phyloP scores from a whole-genome alignment of 2,888 invertebrate genomes.

The Drosophila anomelani region DNA sequence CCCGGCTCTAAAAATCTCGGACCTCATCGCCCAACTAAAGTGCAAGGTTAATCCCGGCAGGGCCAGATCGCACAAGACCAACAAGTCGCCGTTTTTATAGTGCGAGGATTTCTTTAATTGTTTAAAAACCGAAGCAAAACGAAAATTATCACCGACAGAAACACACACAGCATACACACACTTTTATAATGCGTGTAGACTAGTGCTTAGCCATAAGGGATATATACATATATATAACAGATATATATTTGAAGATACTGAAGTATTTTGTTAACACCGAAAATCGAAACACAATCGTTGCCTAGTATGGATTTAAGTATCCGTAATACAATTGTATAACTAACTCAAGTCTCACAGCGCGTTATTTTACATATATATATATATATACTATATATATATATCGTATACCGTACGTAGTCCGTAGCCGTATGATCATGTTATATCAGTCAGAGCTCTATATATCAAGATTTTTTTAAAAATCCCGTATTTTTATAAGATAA shows the following conservation, averaged over 20 bases:
- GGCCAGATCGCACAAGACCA: slow-evolving; percentile 86
- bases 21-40: slow-evolving; percentile 96
- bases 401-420: slow-evolving; percentile 48
- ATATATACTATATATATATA: slow-evolving; percentile 22
- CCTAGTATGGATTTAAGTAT: slow-evolving; percentile 64
- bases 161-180: slow-evolving; percentile 40
- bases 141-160: slow-evolving; percentile 62
- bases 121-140: slow-evolving; percentile 34
- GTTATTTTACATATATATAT: slow-evolving; percentile 42
- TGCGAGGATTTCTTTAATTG: slow-evolving; percentile 67
- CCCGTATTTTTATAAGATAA: slow-evolving; percentile 31
- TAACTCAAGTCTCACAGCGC: slow-evolving; percentile 73
- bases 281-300: slow-evolving; percentile 75
- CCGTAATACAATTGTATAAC: slow-evolving; percentile 66
- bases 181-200: slow-evolving; percentile 27
- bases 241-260: slow-evolving; percentile 43
- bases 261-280: slow-evolving; percentile 76
- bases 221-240: slow-evolving; percentile 15
- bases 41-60: slow-evolving; percentile 87
- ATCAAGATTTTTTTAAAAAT: slow-evolving; percentile 40
- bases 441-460: slow-evolving; percentile 75
- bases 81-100: slow-evolving; percentile 89
- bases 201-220: slow-evolving; percentile 14
- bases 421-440: slow-evolving; percentile 67
- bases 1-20: slow-evolving; percentile 96